Percentiles rank a stretch among this genome's conserved stretches.
phyloP scores from a whole-genome alignment of 2,797 vertebrate species.

The Falco concolor region DNA sequence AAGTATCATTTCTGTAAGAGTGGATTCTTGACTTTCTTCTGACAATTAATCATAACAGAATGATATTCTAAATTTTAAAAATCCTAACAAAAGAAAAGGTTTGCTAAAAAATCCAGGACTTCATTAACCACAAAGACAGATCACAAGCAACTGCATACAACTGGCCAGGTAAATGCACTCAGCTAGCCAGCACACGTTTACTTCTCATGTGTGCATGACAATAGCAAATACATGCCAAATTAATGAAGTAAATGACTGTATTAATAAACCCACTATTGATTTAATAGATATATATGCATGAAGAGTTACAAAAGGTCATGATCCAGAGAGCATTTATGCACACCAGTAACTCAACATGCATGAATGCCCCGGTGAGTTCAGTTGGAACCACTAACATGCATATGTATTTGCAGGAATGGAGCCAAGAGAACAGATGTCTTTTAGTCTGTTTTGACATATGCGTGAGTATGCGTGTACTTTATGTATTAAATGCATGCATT shows the following conservation, averaged over 20 bases:
- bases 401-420: background rate
- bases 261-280: background rate
- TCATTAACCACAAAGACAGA: background rate
- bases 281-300: background rate
- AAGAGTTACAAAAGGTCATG: background rate
- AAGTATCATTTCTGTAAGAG: background rate
- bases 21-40: background rate
- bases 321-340: background rate
- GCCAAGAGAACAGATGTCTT: conserved; percentile 40
- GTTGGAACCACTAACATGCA: background rate
- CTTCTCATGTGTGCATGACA: background rate
- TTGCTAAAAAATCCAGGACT: background rate
- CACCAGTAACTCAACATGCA: background rate
- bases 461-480: background rate
- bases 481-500: conserved; percentile 13
- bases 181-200: background rate
- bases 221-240: background rate
- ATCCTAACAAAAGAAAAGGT: background rate
- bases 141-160: background rate
- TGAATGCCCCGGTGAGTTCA: background rate
- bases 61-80: background rate
- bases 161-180: background rate
- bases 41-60: background rate
- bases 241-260: background rate
- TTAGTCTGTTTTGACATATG: conserved; percentile 22